Base-by-base conservation (phyloP, 2,113 vertebrate species). In the Nyctereutes procyonoides region DNA sequence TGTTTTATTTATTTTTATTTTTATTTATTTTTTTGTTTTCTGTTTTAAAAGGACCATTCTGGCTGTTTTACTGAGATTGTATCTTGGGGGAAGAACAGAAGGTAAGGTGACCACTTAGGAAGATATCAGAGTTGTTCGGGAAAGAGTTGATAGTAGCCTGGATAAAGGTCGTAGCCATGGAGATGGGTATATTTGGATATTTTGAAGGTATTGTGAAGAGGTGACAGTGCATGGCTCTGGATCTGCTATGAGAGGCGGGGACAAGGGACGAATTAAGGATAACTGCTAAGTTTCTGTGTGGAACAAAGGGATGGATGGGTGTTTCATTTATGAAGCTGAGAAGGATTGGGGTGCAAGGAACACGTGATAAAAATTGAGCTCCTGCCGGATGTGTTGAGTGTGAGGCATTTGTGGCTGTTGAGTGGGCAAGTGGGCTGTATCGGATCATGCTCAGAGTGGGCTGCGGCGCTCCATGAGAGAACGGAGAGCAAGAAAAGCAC, bases 371-470 rank as follows among this genome's bases (percentile, higher is more conserved):
- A 69, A 83, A 15, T 4, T 62, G 15, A 85, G n/a, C 89, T 94
- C 93, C 56, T 53, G 38, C 28, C 71, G 28, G 82, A 69, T 77
- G 74, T 88, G 73, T 69, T 93, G 73, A 82, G 5, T 74, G 55
- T 90, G 80, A 96, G 79, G 16, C 92, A 96, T 94, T 62, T 94
- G 62, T 93, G 65, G 74, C 43, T 87, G 67, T 79, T 69, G 74
- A 86, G 62, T 63, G 43, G 60, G 53, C 58, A 89, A 85, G 53
- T 86, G 71, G 48, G 55, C 87, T 82, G 48, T 53, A 19, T 86
- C 62, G 48, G 92, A 43, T 82, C 51, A 76, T 63, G 14, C 30
- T 86, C 65, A 56, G 35, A 83, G 13, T 28, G 15, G 55, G 14
- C 63, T 97, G 32, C 32, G 74, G 60, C 60, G 9, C n/a, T 87